Percentiles rank a stretch among this genome's conserved stretches.
phyloP scores from a whole-genome alignment of 2,797 vertebrate species.

The Myoxocephalus aenaeus region DNA sequence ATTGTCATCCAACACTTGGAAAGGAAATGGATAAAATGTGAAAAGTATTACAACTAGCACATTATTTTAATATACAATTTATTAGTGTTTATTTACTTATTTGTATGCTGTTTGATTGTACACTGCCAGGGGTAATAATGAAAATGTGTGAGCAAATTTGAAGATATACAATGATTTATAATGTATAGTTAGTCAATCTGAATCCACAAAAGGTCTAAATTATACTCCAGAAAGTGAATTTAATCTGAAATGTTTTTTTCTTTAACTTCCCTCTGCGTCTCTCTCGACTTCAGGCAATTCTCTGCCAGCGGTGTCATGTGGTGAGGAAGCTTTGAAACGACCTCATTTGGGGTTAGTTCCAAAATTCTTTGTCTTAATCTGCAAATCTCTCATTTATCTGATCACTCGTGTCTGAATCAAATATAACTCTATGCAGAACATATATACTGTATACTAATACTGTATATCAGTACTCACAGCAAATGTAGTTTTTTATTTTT shows the following conservation, averaged over 20 bases:
- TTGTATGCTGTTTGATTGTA: background rate
- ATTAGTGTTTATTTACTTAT: background rate
- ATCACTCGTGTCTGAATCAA: conserved; percentile 58
- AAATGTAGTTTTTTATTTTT: conserved; percentile 18
- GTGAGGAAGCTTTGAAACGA: conserved; percentile 58
- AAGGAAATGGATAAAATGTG: background rate
- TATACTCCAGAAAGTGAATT: conserved; percentile 21
- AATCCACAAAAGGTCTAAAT: background rate
- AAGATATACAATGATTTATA: background rate
- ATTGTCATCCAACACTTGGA: background rate
- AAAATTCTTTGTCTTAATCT: conserved; percentile 70
- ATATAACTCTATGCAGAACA: conserved; percentile 66
- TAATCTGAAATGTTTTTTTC: conserved; percentile 20
- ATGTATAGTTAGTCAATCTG: conserved; percentile 12
- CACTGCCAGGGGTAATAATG: background rate
- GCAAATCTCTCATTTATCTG: conserved; percentile 67
- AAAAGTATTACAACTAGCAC: background rate
- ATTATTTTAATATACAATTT: background rate
- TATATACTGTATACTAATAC: conserved; percentile 22
- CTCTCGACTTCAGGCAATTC: conserved; percentile 25
- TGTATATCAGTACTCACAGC: conserved; percentile 28
- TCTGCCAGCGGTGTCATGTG: conserved; percentile 48
- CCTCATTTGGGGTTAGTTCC: conserved; percentile 59
- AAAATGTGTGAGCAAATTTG: background rate
- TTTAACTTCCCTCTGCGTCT: conserved; percentile 13